Percentiles rank a stretch among this genome's conserved stretches.
phyloP scores from a whole-genome alignment of 92 coral and sea anemone genomes.

The Zoanthus sociatus region DNA sequence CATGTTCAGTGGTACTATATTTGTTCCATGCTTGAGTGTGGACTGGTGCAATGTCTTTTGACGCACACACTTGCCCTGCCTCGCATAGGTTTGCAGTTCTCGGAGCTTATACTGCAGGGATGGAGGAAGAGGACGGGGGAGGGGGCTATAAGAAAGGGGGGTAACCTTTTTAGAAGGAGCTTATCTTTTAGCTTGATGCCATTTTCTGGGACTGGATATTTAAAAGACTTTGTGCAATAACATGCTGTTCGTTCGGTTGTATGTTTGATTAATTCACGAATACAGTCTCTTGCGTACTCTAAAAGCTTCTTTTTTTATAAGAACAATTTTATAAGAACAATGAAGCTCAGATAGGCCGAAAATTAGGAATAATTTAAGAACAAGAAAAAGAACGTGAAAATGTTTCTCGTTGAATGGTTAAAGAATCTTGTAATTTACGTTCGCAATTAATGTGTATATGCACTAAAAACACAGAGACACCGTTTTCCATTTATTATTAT shows the following conservation, averaged over 20 bases:
- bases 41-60: constrained; percentile 8
- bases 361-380: too few relatives aligned
- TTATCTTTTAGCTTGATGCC: not conserved
- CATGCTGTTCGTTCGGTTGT: constrained; percentile 15
- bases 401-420: too few relatives aligned
- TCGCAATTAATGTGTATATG: too few relatives aligned
- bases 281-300: constrained; percentile 26
- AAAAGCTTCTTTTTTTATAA: too few relatives aligned
- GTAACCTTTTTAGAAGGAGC: not conserved
- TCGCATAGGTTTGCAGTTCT: not conserved
- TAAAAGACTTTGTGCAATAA: constrained; percentile 4
- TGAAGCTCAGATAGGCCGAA: too few relatives aligned
- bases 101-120: not conserved
- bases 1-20: not conserved
- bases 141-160: too few relatives aligned
- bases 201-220: not conserved
- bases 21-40: constrained; percentile 4
- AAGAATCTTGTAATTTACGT: too few relatives aligned
- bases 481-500: too few relatives aligned
- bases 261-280: constrained; percentile 19
- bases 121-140: too few relatives aligned
- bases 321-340: too few relatives aligned
- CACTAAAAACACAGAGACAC: too few relatives aligned
- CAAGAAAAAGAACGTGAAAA: too few relatives aligned
- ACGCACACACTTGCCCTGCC: constrained; percentile 9